Evolutionary conservation across 2,888 invertebrate genomes (phyloP).

Genomic region (Drosophila kokeensis): DNA sequence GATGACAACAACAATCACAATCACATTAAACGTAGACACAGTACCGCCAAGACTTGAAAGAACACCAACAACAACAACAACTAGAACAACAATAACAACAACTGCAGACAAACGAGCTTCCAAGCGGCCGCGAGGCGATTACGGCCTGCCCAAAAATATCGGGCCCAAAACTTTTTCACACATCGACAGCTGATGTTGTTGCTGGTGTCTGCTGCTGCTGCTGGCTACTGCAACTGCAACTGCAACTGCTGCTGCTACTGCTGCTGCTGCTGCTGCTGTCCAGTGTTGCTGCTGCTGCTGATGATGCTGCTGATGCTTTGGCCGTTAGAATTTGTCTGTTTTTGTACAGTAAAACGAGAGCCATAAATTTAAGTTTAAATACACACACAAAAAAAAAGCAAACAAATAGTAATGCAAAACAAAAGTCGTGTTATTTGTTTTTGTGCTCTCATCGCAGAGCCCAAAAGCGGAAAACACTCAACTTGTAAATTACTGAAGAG

Average conservation of each 20-base stretch:
- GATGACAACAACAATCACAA: slow-evolving; percentile 23
- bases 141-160: slow-evolving; percentile 10
- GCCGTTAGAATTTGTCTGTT: slow-evolving; percentile 72
- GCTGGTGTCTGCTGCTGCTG: slow-evolving; percentile 31
- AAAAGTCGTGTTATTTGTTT: slow-evolving; percentile 68
- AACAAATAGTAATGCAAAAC: slow-evolving; percentile 51
- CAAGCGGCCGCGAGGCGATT: slow-evolving; percentile 60
- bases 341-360: slow-evolving; percentile 73
- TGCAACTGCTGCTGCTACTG: slow-evolving; percentile 33
- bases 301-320: slow-evolving; percentile 46
- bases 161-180: slow-evolving; percentile 20
- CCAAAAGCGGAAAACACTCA: slow-evolving; percentile 58
- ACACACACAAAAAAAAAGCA: slow-evolving; percentile 35
- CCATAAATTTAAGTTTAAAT: slow-evolving; percentile 77
- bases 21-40: slow-evolving; percentile 33
- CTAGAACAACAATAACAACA: slow-evolving; percentile 27
- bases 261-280: slow-evolving; percentile 33
- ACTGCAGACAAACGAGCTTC: slow-evolving; percentile 68
- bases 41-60: slow-evolving; percentile 40
- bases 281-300: slow-evolving; percentile 28
- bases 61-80: slow-evolving; percentile 36
- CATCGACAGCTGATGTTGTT: slow-evolving; percentile 35
- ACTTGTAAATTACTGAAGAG: slow-evolving; percentile 74
- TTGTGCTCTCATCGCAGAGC: slow-evolving; percentile 47
- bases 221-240: slow-evolving; percentile 14